Conservation (phyloP, 2,797 vertebrate species). For the Scyliorhinus canicula region DNA sequence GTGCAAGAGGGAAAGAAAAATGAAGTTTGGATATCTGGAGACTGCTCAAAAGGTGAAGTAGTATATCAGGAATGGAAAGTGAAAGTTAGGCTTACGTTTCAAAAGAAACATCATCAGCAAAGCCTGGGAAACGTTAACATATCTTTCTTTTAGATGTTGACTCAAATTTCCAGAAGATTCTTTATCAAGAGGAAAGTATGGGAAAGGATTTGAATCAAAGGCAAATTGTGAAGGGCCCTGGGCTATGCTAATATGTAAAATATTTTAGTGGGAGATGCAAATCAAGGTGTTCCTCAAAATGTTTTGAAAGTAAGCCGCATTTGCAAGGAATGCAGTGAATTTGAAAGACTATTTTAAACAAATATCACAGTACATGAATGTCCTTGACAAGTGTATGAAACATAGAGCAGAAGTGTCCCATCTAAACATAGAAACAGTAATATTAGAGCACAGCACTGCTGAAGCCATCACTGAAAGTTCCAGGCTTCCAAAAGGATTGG, state of each 20-base stretch:
- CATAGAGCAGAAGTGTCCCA: not conserved
- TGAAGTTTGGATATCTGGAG: not conserved
- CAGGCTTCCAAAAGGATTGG: not conserved
- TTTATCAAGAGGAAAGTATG: not conserved
- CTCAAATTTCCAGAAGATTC: constrained; percentile 23
- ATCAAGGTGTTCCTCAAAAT: not conserved
- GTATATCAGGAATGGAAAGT: not conserved
- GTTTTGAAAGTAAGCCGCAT: not conserved
- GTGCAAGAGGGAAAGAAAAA: not conserved
- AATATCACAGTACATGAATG: not conserved
- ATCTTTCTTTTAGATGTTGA: not conserved
- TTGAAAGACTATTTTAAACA: not conserved
- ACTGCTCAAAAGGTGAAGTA: not conserved
- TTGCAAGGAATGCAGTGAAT: not conserved
- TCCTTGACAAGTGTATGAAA: constrained; percentile 19
- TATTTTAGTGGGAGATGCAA: not conserved
- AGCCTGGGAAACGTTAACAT: not conserved
- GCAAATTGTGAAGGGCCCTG: not conserved
- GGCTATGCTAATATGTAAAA: not conserved
- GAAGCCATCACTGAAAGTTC: not conserved
- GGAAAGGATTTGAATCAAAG: not conserved
- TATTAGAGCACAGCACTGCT: not conserved
- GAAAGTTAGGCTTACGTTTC: not conserved
- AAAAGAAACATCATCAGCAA: not conserved
- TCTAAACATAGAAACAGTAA: constrained; percentile 33